Conservation (phyloP, 2,113 vertebrate genomes). For the Sylvietta virens region DNA sequence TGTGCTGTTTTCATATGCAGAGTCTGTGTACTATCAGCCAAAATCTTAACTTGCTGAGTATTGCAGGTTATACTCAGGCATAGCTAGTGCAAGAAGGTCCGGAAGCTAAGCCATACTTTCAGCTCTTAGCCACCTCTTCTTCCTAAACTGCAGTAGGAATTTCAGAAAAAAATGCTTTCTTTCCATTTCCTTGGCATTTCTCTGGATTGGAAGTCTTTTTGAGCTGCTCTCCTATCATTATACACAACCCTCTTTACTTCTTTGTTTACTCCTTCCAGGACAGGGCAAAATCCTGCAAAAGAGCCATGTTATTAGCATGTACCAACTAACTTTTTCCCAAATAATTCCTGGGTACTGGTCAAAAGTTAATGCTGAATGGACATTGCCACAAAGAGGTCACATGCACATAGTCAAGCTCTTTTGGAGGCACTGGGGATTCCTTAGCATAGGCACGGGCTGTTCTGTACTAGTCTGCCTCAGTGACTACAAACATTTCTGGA, state of each 20-base stretch:
- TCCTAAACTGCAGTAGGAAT: neutral
- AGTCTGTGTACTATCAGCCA: neutral
- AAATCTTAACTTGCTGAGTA: neutral
- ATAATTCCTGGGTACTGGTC: neutral
- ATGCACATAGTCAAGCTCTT: neutral
- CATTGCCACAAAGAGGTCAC: neutral
- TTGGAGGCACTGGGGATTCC: neutral
- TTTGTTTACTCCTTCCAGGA: neutral
- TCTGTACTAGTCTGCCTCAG: neutral
- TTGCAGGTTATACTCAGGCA: neutral
- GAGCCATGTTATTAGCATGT: fast-evolving
- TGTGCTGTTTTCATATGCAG: neutral
- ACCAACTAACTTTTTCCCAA: neutral
- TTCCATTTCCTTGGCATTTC: neutral
- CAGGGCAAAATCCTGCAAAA: neutral
- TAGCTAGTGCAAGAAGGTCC: neutral
- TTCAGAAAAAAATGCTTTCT: neutral
- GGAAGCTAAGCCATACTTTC: neutral
- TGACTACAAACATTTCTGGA: neutral
- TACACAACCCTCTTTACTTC: neutral
- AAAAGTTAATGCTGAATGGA: neutral
- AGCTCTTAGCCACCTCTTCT: neutral
- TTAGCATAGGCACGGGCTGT: neutral
- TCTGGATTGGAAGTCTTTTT: neutral
- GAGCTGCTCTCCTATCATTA: neutral